Base-by-base conservation (phyloP, 2,113 vertebrate genomes). In the Speoplatyrhinus poulsoni region DNA sequence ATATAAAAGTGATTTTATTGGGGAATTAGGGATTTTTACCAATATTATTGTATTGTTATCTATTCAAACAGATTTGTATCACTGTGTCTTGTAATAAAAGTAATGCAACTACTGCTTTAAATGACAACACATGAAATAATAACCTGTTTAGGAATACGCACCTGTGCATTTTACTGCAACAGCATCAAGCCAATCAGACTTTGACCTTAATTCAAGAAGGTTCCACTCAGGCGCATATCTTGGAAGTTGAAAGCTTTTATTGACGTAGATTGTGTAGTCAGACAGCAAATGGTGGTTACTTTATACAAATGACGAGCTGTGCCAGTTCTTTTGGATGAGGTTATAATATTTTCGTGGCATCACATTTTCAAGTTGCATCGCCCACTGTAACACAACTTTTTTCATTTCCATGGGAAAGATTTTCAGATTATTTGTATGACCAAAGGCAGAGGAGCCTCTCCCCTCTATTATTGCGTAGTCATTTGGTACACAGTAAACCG, bases 201-300 rank as follows among this genome's bases (percentile, higher is more conserved):
- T 32, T 70, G 50, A 52, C 54, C 68, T 47, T 70, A 47, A 48
- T 36, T 49, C 67, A 9, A 50, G 16, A 63, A 41, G 26, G 36
- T 46, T 69, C 52, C 68, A 62, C 49, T 65, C 9, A 7, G 12
- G 52, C 49, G 54, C 41, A 54, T 65, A 10, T 33, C 17, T 53
- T 47, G 60, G 19, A 47, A 17, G n/a, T 47, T 12, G 33, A 48
- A 62, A 48, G 46, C 46, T 64, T 64, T 50, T 64, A 52, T 12
- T 60, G 59, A 46, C 60, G 9, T 63, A 16, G 2, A 16, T 16
- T 26, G 17, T n/a, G 9, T 52, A 26, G 12, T 41, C 32, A 46
- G 19, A 19, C 36, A 62, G 13, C 47, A 55, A 46, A 10, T 11
- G 60, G 60, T 9, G 33, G 6, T 65, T 16, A 32, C 33, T 50